Percentiles rank a stretch among this genome's conserved stretches.
Evolutionary conservation across 2,113 vertebrate genomes (phyloP).

Genomic region (Phalacrocorax aristotelis): DNA sequence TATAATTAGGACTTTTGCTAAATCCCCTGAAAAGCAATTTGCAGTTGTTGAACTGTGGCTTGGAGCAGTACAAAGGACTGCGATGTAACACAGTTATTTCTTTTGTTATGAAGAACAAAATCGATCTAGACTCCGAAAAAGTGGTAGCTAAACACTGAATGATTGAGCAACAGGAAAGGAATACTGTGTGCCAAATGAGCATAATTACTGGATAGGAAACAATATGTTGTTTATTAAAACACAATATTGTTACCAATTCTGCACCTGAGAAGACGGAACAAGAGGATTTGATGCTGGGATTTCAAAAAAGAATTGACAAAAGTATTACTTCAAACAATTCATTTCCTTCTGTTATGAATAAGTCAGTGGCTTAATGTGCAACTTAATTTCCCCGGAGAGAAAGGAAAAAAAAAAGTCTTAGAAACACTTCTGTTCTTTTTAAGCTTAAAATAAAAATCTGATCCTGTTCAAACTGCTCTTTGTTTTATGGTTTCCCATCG

Average conservation of each 20-base stretch:
- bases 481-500: neutral
- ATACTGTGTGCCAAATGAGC: neutral
- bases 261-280: neutral
- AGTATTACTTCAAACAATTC: slow-evolving; percentile 34
- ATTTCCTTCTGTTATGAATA: slow-evolving; percentile 53
- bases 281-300: neutral
- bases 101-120: neutral
- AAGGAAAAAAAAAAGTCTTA: neutral
- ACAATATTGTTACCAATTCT: neutral
- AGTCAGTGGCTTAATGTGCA: slow-evolving; percentile 54
- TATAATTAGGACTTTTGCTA: neutral
- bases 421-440: neutral
- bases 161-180: neutral
- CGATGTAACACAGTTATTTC: neutral
- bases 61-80: neutral
- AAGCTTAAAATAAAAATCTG: neutral
- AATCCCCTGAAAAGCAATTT: neutral
- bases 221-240: neutral
- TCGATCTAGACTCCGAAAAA: neutral
- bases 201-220: neutral
- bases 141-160: neutral
- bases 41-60: neutral
- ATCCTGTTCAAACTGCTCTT: neutral
- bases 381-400: slow-evolving; percentile 64
- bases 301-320: neutral